phyloP scores from a whole-genome alignment of 2,888 invertebrate species.

The Scrobipalpa costella region DNA sequence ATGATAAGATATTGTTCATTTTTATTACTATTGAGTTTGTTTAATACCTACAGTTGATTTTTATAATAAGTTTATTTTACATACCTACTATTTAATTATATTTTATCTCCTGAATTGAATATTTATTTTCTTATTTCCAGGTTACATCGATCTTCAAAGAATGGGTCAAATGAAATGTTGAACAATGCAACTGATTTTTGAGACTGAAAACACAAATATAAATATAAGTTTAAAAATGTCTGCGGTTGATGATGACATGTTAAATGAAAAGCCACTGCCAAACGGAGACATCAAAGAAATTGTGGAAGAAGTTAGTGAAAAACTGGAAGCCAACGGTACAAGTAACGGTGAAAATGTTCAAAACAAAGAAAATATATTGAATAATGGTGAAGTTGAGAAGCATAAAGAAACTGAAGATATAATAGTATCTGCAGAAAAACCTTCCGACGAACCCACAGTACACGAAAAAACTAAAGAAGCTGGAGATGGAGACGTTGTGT shows the following conservation, averaged over 20 bases:
- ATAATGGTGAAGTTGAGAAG: constrained; percentile 30
- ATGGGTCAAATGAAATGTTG: constrained; percentile 53
- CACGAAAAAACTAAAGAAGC: background rate
- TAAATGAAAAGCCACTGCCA: constrained; percentile 43
- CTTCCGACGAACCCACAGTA: background rate
- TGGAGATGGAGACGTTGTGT: background rate
- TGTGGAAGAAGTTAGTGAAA: constrained; percentile 7
- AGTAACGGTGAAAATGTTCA: constrained; percentile 39
- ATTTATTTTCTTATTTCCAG: constrained; percentile 46
- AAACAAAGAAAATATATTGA: constrained; percentile 37
- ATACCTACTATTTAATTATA: no score
- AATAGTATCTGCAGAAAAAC: background rate
- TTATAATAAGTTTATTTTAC: no score
- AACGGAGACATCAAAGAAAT: constrained; percentile 34
- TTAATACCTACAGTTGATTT: no score
- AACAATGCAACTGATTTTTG: constrained; percentile 73
- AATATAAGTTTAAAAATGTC: constrained; percentile 62
- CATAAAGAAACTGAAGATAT: constrained; percentile 30
- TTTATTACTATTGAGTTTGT: no score
- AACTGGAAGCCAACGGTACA: constrained; percentile 1
- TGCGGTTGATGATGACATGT: constrained; percentile 47
- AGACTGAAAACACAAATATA: constrained; percentile 50
- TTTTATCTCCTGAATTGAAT: background rate
- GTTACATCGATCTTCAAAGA: constrained; percentile 36
- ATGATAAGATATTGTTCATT: no score